These are phyloP conservation scores for Pomacea maculata DNA, from an alignment of 1,140 invertebrate species.

Conservation along the genomic window DNA sequence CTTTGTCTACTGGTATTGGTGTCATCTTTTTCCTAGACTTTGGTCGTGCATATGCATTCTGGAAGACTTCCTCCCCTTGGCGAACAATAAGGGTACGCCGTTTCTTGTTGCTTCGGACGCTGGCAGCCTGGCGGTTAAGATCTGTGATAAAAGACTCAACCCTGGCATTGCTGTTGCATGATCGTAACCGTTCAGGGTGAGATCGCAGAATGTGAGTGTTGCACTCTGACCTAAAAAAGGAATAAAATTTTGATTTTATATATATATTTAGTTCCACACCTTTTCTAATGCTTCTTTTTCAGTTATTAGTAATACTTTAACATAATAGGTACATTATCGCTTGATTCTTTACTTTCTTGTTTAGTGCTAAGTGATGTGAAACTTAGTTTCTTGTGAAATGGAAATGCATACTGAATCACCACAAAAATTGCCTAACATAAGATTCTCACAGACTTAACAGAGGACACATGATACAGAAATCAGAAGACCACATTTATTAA, in stretches of 20 bases:
- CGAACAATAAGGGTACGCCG: constrained; percentile 30
- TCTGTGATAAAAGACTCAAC: constrained; percentile 46
- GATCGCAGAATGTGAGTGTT: constrained; percentile 53
- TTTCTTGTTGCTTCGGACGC: constrained; percentile 40
- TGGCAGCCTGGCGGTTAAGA: constrained; percentile 46
- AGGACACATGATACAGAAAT: no score
- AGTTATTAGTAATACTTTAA: no score
- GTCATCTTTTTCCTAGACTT: not conserved
- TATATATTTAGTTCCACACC: no score
- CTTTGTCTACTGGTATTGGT: not conserved
- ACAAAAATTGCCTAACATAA: no score
- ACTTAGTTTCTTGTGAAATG: no score
- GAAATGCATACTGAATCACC: no score
- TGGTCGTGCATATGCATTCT: constrained; percentile 20
- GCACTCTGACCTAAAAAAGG: constrained; percentile 52
- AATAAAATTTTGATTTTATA: not conserved
- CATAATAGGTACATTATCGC: no score
- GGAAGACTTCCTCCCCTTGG: not conserved
- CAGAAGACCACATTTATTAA: no score
- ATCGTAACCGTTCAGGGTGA: constrained; percentile 44
- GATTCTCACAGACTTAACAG: no score
- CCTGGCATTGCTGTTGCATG: not conserved
- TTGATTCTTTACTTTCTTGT: no score
- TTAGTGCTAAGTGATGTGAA: no score
- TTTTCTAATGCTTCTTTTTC: no score